Percentiles rank a stretch among this genome's conserved stretches.
Evolutionary conservation across 1,140 invertebrate genomes (phyloP).

Genomic region (Drosophila triauraria): DNA sequence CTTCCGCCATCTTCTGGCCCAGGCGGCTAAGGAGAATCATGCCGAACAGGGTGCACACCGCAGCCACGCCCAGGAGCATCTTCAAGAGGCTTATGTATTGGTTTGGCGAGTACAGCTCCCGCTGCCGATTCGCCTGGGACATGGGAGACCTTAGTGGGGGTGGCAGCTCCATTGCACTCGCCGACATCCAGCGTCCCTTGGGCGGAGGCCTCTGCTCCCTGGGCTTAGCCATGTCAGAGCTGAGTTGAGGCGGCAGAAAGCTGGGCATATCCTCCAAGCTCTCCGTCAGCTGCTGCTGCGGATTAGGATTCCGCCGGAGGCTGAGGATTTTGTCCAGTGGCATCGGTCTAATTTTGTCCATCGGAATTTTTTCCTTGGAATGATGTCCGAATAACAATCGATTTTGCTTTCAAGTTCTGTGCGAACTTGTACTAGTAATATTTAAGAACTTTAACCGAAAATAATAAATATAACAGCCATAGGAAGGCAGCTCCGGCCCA

Average conservation of each 20-base stretch:
- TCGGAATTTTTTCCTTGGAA: background rate
- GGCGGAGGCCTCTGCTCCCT: background rate
- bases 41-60: slow-evolving; percentile 25
- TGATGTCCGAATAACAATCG: background rate
- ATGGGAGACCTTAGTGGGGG: slow-evolving; percentile 31
- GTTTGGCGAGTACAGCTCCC: background rate
- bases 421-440: background rate
- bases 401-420: background rate
- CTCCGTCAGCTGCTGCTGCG: slow-evolving; percentile 13
- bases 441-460: background rate
- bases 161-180: slow-evolving; percentile 23
- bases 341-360: slow-evolving; percentile 12
- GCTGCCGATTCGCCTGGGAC: slow-evolving; percentile 18
- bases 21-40: slow-evolving; percentile 12
- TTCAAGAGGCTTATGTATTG: slow-evolving; percentile 28
- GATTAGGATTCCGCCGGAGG: slow-evolving; percentile 25
- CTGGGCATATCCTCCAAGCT: slow-evolving; percentile 18
- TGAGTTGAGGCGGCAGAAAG: slow-evolving; percentile 24
- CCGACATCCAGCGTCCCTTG: slow-evolving; percentile 1
- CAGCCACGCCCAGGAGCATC: slow-evolving; percentile 2
- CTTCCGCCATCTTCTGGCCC: background rate
- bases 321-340: slow-evolving; percentile 44
- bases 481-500: too few species aligned
- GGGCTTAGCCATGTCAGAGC: background rate
- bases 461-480: too few species aligned